Percentiles rank a stretch among this genome's conserved stretches.
phyloP scores from a whole-genome alignment of 2,888 invertebrate species.

The Agrenia bidenticulata region DNA sequence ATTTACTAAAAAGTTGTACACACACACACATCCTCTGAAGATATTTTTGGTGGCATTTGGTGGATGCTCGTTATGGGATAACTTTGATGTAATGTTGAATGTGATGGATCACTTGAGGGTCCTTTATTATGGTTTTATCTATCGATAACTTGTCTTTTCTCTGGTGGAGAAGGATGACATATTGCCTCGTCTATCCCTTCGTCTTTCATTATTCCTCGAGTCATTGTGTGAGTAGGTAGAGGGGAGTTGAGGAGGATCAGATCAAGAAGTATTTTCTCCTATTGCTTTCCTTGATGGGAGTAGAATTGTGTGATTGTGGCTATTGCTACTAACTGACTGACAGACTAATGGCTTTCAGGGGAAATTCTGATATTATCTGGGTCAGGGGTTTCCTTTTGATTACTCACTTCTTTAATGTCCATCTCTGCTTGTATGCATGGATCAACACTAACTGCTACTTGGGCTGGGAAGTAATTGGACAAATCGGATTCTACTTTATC shows the following conservation, averaged over 20 bases:
- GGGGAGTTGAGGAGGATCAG: no score
- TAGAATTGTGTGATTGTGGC: no score
- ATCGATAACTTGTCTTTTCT: conserved; percentile 33
- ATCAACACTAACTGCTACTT: not conserved
- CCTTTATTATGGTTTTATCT: conserved; percentile 32
- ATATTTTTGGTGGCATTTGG: conserved; percentile 4
- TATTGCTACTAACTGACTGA: conserved; percentile 9
- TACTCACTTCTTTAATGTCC: not conserved
- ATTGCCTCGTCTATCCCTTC: conserved; percentile 26
- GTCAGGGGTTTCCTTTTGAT: conserved; percentile 15
- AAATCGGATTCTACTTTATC: conserved; percentile 10
- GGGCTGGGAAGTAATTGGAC: not conserved
- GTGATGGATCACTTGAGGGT: conserved; percentile 22
- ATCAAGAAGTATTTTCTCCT: no score
- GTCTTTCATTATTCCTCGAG: conserved; percentile 13
- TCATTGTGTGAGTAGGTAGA: no score
- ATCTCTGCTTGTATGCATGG: not conserved
- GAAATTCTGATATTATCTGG: conserved; percentile 25
- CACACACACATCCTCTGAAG: not conserved
- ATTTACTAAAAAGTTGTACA: no score
- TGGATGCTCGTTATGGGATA: conserved; percentile 8
- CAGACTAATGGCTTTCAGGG: conserved; percentile 20
- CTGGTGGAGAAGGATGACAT: conserved; percentile 39
- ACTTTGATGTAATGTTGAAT: conserved; percentile 18
- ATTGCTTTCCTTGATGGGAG: no score